Percentiles rank a stretch among this genome's conserved stretches.
These are phyloP conservation scores for Diabrotica undecimpunctata DNA, from an alignment of 1,140 invertebrate species.

Conservation along the genomic window DNA sequence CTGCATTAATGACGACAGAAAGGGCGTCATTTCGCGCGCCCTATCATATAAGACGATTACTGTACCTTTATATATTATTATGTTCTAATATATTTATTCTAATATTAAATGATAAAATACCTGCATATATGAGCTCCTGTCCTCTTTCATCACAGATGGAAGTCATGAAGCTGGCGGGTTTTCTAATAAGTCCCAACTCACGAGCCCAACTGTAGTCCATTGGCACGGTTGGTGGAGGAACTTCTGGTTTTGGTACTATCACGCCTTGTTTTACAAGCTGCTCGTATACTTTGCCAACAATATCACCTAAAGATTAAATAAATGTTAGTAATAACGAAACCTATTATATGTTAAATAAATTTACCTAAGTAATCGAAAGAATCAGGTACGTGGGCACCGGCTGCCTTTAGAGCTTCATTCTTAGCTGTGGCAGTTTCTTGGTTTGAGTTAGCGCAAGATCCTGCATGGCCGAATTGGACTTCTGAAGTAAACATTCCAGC, in stretches of 20 bases:
- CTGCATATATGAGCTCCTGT: slow-evolving; percentile 96
- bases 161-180: slow-evolving; percentile 99
- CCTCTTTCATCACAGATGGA: slow-evolving; percentile 99
- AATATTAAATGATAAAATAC: slow-evolving; percentile 14
- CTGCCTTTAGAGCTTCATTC: slow-evolving; percentile 77
- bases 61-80: too few species aligned
- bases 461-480: slow-evolving; percentile 99
- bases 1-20: too few species aligned
- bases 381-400: slow-evolving; percentile 85
- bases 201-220: slow-evolving; percentile 99
- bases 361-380: slow-evolving; percentile 90
- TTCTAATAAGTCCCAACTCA: slow-evolving; percentile 95
- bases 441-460: slow-evolving; percentile 93
- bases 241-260: slow-evolving; percentile 84
- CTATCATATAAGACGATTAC: too few species aligned
- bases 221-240: slow-evolving; percentile 96
- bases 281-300: slow-evolving; percentile 74
- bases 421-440: slow-evolving; percentile 93
- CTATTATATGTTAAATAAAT: not conserved
- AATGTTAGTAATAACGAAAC: not conserved
- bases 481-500: slow-evolving; percentile 89
- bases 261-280: slow-evolving; percentile 76
- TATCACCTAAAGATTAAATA: slow-evolving; percentile 47
- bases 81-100: too few species aligned
- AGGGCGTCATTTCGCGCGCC: too few species aligned